Evolutionary conservation across 2,113 vertebrate genomes (phyloP), one percentile per base, ranked within the genome.

Genomic region (Peromyscus maniculatus): DNA sequence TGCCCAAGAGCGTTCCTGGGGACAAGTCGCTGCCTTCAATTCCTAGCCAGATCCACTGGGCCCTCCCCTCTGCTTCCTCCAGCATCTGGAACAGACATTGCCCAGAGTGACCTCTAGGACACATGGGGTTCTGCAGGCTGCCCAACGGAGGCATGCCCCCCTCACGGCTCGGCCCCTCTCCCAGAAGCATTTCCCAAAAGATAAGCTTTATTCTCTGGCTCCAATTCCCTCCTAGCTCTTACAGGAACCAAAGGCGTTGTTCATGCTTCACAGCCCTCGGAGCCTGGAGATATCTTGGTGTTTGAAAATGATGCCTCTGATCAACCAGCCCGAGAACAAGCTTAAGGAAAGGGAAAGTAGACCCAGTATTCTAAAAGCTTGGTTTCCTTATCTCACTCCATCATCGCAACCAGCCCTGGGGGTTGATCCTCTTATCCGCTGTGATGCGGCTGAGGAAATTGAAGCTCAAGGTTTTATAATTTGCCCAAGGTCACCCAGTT

Each of bases 141-240:
- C 55, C 22, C 89, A 91, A 33, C 16, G 52, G 64, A 96, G 91
- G 52, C 39, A 5, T 46, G 83, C 31, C 49, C 83, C 87, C 55
- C 77, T 52, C 82, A 11, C 10, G 43, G 13, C 46, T 89, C 9
- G 0, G 13, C 36, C 55, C 9, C 86, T 93, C 89, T 95, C 21
- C 94, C 78, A 59, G 93, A 94, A 66, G 72, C 66, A 91, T 84
- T 95, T 94, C 94, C 93, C 95, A 91, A 92, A 97, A 97, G 84
- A 62, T 66, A 62, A 93, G 69, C 55, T 83, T 33, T 64, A 55
- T 78, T 97, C 82, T 80, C 72, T 72, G 91, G 72, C 82, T 93
- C 13, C 8, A 46, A 17, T 62, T 89, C 89, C 55, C 72, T 93
- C 91, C 83, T 64, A 49, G 94, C 82, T 92, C 87, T 97, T 96